These are phyloP conservation scores for Ornithoptera priamus DNA, from an alignment of 2,888 invertebrate species.

Conservation along the genomic window DNA sequence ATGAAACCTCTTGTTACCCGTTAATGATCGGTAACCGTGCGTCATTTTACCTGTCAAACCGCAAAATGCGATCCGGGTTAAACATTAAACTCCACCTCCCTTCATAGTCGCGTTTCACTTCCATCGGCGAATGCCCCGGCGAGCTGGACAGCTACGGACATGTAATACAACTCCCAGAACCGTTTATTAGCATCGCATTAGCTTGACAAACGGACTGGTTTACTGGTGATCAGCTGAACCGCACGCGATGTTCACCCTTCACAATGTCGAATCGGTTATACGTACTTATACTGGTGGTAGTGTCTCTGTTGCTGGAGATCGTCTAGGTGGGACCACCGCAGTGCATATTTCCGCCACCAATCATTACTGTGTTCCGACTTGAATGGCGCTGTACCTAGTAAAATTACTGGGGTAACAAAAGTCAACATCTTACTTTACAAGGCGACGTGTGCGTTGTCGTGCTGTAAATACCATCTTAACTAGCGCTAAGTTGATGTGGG, in stretches of 20 bases:
- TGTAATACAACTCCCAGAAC: constrained; percentile 45
- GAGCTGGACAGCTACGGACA: constrained; percentile 32
- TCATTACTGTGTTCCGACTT: too few relatives aligned
- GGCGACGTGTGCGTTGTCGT: too few relatives aligned
- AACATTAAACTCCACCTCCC: constrained; percentile 23
- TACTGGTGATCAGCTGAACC: constrained; percentile 39
- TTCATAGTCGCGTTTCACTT: constrained; percentile 32
- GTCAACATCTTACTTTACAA: too few relatives aligned
- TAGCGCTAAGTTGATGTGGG: too few relatives aligned
- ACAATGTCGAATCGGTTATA: constrained; percentile 1
- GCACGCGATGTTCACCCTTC: constrained; percentile 22
- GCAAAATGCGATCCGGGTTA: constrained; percentile 26
- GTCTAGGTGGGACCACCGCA: not conserved
- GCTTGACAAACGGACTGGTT: constrained; percentile 49
- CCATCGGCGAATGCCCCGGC: constrained; percentile 24
- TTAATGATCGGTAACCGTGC: constrained; percentile 23
- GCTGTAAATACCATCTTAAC: too few relatives aligned
- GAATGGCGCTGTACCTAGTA: too few relatives aligned
- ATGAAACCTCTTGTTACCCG: constrained; percentile 24
- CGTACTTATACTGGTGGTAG: not conserved
- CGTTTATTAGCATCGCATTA: constrained; percentile 52
- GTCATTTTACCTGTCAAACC: constrained; percentile 29
- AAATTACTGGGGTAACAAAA: too few relatives aligned
- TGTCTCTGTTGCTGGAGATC: too few relatives aligned
- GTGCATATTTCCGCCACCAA: too few relatives aligned